A percentile compares a stretch with the other conserved stretches of the same genome.
These are phyloP conservation scores for Hepsetus odoe DNA, from an alignment of 2,113 vertebrate species.

Conservation along the genomic window DNA sequence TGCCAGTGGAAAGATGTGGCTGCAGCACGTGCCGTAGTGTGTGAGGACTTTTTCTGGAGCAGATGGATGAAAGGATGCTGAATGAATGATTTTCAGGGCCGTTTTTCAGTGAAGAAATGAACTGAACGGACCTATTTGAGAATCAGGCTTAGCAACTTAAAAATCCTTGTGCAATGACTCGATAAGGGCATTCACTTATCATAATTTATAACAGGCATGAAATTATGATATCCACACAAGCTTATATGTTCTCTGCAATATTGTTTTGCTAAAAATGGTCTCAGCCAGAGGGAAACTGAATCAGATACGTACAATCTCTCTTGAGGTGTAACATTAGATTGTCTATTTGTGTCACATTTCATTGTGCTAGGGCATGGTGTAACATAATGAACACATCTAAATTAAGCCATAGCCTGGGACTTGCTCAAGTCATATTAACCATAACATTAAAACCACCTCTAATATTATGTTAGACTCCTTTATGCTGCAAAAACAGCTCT, in stretches of 20 bases:
- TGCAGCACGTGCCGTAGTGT: constrained; percentile 38
- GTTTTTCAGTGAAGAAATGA: constrained; percentile 2
- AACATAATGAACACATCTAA: neutral
- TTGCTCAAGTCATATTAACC: no score
- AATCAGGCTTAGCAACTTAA: constrained; percentile 14
- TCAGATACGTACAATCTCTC: constrained; percentile 50
- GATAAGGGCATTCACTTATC: constrained; percentile 17
- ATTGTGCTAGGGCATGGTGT: neutral
- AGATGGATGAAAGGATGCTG: constrained; percentile 28
- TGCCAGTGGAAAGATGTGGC: constrained; percentile 24
- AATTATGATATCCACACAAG: constrained; percentile 25
- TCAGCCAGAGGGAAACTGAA: constrained; percentile 50
- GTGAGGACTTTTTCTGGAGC: constrained; percentile 17
- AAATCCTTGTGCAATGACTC: constrained; percentile 13
- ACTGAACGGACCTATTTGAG: constrained; percentile 5
- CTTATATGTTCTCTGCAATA: constrained; percentile 46
- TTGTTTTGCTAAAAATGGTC: constrained; percentile 54
- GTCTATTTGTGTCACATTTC: constrained; percentile 27
- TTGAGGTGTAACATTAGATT: constrained; percentile 45
- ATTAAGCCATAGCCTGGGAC: neutral
- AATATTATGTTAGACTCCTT: no score
- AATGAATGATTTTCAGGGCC: constrained; percentile 11
- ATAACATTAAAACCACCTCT: no score
- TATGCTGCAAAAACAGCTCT: no score
- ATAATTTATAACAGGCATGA: constrained; percentile 33